phyloP scores from a whole-genome alignment of 2,797 vertebrate species.

The Ataeniobius toweri region DNA sequence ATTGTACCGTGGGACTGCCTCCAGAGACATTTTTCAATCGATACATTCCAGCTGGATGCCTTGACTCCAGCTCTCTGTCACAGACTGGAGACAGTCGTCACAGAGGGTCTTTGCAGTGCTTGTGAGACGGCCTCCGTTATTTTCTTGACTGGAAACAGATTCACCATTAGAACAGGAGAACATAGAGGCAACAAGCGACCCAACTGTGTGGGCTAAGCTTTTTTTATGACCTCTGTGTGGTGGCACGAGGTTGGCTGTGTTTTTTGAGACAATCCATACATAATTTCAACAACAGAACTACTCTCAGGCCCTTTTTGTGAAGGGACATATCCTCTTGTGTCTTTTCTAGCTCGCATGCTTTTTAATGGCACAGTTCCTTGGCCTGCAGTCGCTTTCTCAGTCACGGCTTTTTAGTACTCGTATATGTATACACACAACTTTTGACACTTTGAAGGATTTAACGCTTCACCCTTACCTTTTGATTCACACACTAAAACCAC shows the following conservation, averaged over 20 bases:
- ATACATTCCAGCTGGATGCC: constrained; percentile 83
- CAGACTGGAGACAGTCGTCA: constrained; percentile 43
- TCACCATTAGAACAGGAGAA: constrained; percentile 15
- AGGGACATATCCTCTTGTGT: constrained; percentile 68
- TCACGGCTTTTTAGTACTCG: constrained; percentile 36
- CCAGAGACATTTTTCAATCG: constrained; percentile 72
- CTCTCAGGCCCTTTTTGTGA: constrained; percentile 77
- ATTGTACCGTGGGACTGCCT: constrained; percentile 69
- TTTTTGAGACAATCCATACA: constrained; percentile 81
- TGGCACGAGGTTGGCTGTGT: constrained; percentile 52
- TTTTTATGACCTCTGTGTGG: constrained; percentile 35
- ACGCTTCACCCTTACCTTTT: constrained; percentile 32
- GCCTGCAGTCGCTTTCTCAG: constrained; percentile 56
- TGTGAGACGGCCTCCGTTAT: constrained; percentile 22
- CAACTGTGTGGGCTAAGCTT: constrained; percentile 32
- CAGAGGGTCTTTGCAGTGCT: constrained; percentile 37
- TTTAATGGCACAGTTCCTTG: constrained; percentile 58
- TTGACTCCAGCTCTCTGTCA: constrained; percentile 67
- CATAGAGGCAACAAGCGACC: constrained; percentile 45
- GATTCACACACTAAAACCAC: constrained; percentile 41
- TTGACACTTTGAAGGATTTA: constrained; percentile 51
- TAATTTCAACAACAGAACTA: constrained; percentile 60
- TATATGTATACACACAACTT: constrained; percentile 42
- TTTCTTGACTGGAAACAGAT: constrained; percentile 40
- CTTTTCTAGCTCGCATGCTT: constrained; percentile 54